Percentiles rank a stretch among this genome's conserved stretches.
Conservation (phyloP, 1,140 invertebrate genomes). For the Eueides isabella region DNA sequence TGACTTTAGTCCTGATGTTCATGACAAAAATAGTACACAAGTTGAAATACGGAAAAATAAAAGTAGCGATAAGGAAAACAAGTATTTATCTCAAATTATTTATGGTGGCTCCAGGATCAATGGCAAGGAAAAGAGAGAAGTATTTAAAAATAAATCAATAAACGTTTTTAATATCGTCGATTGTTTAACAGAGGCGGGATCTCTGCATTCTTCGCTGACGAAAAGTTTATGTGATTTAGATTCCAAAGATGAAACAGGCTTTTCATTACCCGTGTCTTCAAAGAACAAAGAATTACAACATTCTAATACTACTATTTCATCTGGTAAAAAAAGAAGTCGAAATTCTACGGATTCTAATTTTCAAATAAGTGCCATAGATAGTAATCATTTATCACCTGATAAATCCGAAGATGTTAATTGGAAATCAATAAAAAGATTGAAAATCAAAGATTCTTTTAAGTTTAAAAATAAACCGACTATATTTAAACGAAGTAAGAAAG, state of each 20-base stretch:
- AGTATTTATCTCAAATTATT: conserved; percentile 55
- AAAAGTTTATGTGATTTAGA: conserved; percentile 77
- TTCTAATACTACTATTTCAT: conserved; percentile 74
- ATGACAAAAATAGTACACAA: conserved; percentile 52
- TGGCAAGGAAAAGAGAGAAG: conserved; percentile 73
- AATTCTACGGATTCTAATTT: conserved; percentile 80
- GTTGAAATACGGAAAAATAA: conserved; percentile 59
- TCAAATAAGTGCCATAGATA: conserved; percentile 68
- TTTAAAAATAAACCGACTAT: conserved; percentile 79
- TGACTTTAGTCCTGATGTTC: conserved; percentile 54
- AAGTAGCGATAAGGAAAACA: conserved; percentile 67
- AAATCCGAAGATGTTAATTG: conserved; percentile 76
- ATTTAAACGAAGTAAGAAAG: conserved; percentile 77
- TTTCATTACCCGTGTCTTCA: conserved; percentile 62
- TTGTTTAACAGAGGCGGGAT: conserved; percentile 71
- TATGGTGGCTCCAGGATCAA: conserved; percentile 52
- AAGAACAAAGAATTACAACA: conserved; percentile 69
- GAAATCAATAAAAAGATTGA: conserved; percentile 81
- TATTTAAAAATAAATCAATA: conserved; percentile 78
- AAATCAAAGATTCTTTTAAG: conserved; percentile 81
- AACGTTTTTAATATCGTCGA: conserved; percentile 78
- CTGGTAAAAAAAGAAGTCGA: conserved; percentile 77
- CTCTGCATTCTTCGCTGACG: conserved; percentile 73
- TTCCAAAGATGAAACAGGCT: conserved; percentile 65
- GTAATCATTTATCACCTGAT: conserved; percentile 65